Evolutionary conservation across 2,888 invertebrate species (phyloP), one percentile per base, ranked within the genome.

Genomic region (Tromatobia lineatoria): DNA sequence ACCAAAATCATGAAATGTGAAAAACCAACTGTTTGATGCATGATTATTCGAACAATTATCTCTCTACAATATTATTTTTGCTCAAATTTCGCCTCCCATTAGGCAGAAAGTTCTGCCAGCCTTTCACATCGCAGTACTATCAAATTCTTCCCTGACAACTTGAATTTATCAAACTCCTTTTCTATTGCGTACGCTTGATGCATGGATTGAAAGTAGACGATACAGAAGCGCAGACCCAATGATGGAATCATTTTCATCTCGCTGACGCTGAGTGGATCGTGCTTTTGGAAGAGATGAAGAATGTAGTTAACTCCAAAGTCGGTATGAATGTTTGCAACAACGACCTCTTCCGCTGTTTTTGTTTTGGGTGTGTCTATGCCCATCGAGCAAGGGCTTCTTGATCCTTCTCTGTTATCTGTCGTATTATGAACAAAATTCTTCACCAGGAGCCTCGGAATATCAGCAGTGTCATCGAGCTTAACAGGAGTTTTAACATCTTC

Each of bases 321-420:
- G 0, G 71, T 42, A 64, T 88, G 89, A 61, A 93, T 85, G 76
- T 93, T 93, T 4, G 90, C 92, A 2, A 93, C 88, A n/a, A 92
- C 88, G 15, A 93, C 69, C 82, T 91, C 91, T 67, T 88, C 82
- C 0, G 91, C 90, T 15, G 52, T 6, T 23, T 88, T 7, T 45
- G 80, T 64, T 54, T 71, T 78, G 4, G 73, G 70, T 8, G 45
- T 25, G 2, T 0, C 11, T 45, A 42, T 47, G 38, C 6, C 25
- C 3, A 8, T 11, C 7, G n/a, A 1, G 29, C 4, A 25, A 15
- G 20, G 6, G 18, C 10, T 0, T 29, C 3, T 52, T 15, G 34
- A 20, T 57, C 34, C 3, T 20, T 2, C 3, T 0, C 47, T 69
- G 20, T 74, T 18, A 15, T 11, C 11, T 2, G 3, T 25, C n/a